Evolutionary conservation across 2,888 invertebrate genomes (phyloP), one percentile per base, ranked within the genome.

Genomic region (Apamea monoglypha): DNA sequence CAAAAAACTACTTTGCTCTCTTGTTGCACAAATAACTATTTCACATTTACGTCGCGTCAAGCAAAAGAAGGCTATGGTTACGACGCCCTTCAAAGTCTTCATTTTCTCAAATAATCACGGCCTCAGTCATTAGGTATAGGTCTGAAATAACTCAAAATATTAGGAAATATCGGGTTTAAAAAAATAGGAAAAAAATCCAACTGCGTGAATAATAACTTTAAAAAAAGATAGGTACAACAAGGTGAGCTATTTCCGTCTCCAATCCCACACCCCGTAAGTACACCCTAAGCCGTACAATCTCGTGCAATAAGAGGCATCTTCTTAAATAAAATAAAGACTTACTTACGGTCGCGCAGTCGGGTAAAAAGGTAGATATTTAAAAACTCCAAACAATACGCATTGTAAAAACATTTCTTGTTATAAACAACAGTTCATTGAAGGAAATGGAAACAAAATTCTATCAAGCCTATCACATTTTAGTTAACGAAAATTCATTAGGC

Each of bases 401-500:
- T 66, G n/a, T 18, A 72, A 44, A 47, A 64, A 47, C 6, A 40
- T 40, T 59, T 21, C 29, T 16, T 59, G 5, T 32, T 59, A 16
- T 40, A 29, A 53, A 53, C n/a, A 63, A 80, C 40, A 79, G 25
- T 53, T 64, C 18, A 36, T 29, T 70, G 53, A 81, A 36, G 14
- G 44, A 53, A 53, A 80, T 32, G 16, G 50, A 70, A 53, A 82
- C 59, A 82, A 50, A 59, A 59, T 82, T 66, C n/a, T 50, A 74
- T 21, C 10, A 67, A 50, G 18, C 40, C n/a, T 76, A 82, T 75
- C 14, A 76, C 18, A 76, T 67, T 82, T 67, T 59, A 82, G 21
- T 36, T 67, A 25, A 67, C 18, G 56, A 50, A 69, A 73, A 80
- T 84, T 84, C 53, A 84, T 73, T 84, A 47, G 36, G n/a, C 63